A percentile compares a stretch with the other conserved stretches of the same genome.
phyloP scores from a whole-genome alignment of 1,140 invertebrate species.

The Delia radicum region DNA sequence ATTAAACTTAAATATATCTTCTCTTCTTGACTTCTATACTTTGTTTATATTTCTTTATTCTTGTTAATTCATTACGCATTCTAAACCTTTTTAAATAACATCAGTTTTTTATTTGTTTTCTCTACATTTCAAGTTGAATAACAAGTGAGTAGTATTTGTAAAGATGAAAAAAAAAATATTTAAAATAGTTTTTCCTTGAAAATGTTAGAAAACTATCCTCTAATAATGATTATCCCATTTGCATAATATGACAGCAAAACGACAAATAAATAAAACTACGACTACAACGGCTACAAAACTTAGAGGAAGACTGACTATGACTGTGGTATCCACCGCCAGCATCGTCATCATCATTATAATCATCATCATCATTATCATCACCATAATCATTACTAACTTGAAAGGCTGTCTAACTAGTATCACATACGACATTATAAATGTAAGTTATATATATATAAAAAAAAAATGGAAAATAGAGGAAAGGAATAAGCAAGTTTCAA shows the following conservation, averaged over 20 bases:
- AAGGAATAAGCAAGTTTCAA: neutral
- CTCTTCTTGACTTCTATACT: too few relatives aligned
- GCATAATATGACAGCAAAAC: constrained; percentile 53
- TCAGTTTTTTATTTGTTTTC: too few relatives aligned
- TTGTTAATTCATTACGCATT: too few relatives aligned
- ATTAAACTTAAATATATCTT: too few relatives aligned
- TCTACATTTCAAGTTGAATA: too few relatives aligned
- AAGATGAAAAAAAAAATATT: too few relatives aligned
- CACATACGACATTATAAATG: constrained; percentile 15
- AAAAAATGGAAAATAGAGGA: neutral
- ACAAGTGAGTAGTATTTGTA: too few relatives aligned
- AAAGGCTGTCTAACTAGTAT: constrained; percentile 16
- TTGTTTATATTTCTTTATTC: too few relatives aligned
- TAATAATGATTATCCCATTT: constrained; percentile 55
- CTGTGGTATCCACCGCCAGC: neutral
- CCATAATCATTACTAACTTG: neutral
- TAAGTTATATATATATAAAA: neutral
- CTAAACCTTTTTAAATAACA: too few relatives aligned
- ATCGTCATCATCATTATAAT: neutral
- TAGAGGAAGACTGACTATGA: neutral
- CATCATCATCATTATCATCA: neutral
- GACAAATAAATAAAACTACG: constrained; percentile 43
- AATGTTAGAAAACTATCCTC: constrained; percentile 44
- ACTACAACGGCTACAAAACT: neutral
- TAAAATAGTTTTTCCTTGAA: too few relatives aligned